Base-by-base conservation (phyloP, 2,113 vertebrate species). In the Collichthys lucidus region DNA sequence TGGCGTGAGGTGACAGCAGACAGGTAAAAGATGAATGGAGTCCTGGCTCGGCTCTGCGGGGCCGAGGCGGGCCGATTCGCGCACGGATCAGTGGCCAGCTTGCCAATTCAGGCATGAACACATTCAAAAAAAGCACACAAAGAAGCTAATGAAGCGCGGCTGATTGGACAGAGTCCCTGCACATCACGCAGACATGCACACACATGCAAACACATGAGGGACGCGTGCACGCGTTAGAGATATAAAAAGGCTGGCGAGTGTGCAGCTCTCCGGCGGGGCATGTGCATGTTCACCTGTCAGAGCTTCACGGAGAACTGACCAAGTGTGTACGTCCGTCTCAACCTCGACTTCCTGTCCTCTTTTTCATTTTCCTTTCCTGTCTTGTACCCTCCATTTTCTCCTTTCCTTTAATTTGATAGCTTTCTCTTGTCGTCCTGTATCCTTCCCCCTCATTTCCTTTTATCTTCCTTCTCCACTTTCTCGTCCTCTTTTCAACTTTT, bases 61-160 rank as follows among this genome's bases (percentile, higher is more conserved):
- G 71, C 61, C 17, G 8, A 76, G 77, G 77, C 17, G 67, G 60
- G 26, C n/a, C 10, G 22, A 19, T 50, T 22, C 1, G 11, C 24
- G 4, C 72, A 85, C 31, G 84, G 88, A 85, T 90, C 90, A 87
- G 31, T 65, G 88, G 26, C 17, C 26, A 3, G 52, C 19, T n/a
- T 22, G 82, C 77, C 83, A 77, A 83, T 83, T 85, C 81, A 66
- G 79, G 81, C 79, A 44, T 70, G 69, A 78, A 86, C 74, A 31
- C 20, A 86, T 70, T 72, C 74, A 77, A 74, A 26, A n/a, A n/a
- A 83, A 35, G 68, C 75, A 79, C 81, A 85, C 69, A 88, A 80
- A 85, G 82, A 44, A 79, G 63, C 44, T 83, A 83, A 86, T 90
- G 86, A 83, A 88, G 86, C 79, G 0, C 60, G 62, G 74, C 79